Evolutionary conservation across 2,797 vertebrate genomes (phyloP), one percentile per base, ranked within the genome.

Genomic region (Hirundo rustica): DNA sequence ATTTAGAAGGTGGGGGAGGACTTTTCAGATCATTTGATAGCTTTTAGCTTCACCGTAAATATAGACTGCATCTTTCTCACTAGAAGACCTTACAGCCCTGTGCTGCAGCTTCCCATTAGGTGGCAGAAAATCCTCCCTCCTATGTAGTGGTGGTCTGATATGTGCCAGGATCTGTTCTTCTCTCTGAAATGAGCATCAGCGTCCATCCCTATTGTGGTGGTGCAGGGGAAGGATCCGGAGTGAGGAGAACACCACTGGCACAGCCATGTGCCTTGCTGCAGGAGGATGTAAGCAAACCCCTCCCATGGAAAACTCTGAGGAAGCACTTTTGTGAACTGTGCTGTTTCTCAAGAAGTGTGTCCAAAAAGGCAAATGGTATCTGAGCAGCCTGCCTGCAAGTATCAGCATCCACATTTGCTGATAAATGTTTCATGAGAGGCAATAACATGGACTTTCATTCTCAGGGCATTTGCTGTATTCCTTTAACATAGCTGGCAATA

Each of bases 101-200:
- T 48, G 19, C 53, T 74, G 45, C 36, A 60, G 19, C 42, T 53
- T 55, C 36, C 47, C 0, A 0, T 48, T 27, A 29, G 51, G 21
- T 26, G 6, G 11, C 11, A 13, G 30, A 71, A 80, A 36, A 22
- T 20, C 0, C 0, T 11, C 25, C 6, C n/a, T 73, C 23, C 22
- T 1, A 0, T 27, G 16, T 5, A 3, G n/a, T 38, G 17, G 13
- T 53, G 48, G 18, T 64, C 54, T 22, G 47, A 15, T 8, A 38
- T 16, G 29, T 3, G 22, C 40, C 53, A 40, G n/a, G 45, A 15
- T 53, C 54, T 78, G 17, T 4, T 58, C 8, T 50, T 42, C 19
- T 64, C 22, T 38, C 38, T 57, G 17, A 68, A 34, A 38, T 16
- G 29, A 57, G n/a, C 12, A 32, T 50, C 36, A 30, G 29, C 32